Percentiles rank a stretch among this genome's conserved stretches.
Conservation (phyloP, 2,113 vertebrate species). For the human region GRCh38 chrX:126586501-126587000, state of each 20-base stretch:
- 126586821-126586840: neutral
- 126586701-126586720: slow-evolving; percentile 65
- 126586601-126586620: slow-evolving; percentile 56
- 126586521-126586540: slow-evolving; percentile 49
- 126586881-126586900: neutral
- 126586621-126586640: slow-evolving; percentile 65
- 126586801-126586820: slow-evolving; percentile 54
- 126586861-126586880: slow-evolving; percentile 52
- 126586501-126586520: slow-evolving; percentile 13
- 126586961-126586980: slow-evolving; percentile 32
- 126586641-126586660: slow-evolving; percentile 66
- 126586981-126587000: neutral
- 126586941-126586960: neutral
- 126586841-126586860: slow-evolving; percentile 23
- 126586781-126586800: slow-evolving; percentile 55
- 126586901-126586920: neutral
- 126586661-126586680: slow-evolving; percentile 57
- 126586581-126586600: slow-evolving; percentile 62
- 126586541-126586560: slow-evolving; percentile 40
- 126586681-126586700: slow-evolving; percentile 47
- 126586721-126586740: slow-evolving; percentile 40
- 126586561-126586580: slow-evolving; percentile 59
- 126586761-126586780: slow-evolving; percentile 42
- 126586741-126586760: slow-evolving; percentile 42
- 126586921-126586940: neutral